Evolutionary conservation across 2,113 vertebrate genomes (phyloP).

Genomic region (Connochaetes taurinus): DNA sequence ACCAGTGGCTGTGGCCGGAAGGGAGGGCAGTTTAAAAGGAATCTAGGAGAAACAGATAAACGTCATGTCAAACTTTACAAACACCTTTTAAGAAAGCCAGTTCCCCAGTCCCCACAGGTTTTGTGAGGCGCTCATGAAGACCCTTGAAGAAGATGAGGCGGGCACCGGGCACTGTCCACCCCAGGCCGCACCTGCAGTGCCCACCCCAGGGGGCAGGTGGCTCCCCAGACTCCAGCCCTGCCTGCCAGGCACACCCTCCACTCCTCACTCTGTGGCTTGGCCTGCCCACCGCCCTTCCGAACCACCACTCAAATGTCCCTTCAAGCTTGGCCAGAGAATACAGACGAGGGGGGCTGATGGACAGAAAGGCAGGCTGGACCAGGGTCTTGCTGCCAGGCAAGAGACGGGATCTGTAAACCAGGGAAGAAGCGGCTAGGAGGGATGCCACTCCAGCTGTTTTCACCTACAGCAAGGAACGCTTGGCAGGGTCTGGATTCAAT

Average conservation of each 20-base stretch:
- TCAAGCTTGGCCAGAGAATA: background rate
- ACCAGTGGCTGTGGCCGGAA: background rate
- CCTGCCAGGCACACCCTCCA: background rate
- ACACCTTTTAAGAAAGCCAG: background rate
- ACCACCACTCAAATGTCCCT: background rate
- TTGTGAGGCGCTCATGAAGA: background rate
- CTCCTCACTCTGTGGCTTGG: background rate
- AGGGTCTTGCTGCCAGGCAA: background rate
- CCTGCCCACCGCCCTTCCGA: background rate
- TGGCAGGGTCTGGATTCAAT: background rate
- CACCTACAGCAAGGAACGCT: background rate
- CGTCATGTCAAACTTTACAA: background rate
- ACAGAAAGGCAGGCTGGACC: background rate
- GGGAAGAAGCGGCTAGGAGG: background rate
- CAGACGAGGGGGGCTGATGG: background rate
- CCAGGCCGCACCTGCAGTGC: background rate
- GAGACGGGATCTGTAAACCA: background rate
- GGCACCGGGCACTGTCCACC: rapidly evolving
- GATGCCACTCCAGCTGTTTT: background rate
- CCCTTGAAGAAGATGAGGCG: background rate
- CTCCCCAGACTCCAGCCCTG: too few species aligned
- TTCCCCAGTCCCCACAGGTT: background rate
- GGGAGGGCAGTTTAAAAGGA: background rate
- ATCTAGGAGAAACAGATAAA: background rate
- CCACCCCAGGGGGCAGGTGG: background rate